Percentiles rank a stretch among this genome's conserved stretches.
phyloP scores from a whole-genome alignment of 1,140 invertebrate genomes.

The Zaprionus africanus region DNA sequence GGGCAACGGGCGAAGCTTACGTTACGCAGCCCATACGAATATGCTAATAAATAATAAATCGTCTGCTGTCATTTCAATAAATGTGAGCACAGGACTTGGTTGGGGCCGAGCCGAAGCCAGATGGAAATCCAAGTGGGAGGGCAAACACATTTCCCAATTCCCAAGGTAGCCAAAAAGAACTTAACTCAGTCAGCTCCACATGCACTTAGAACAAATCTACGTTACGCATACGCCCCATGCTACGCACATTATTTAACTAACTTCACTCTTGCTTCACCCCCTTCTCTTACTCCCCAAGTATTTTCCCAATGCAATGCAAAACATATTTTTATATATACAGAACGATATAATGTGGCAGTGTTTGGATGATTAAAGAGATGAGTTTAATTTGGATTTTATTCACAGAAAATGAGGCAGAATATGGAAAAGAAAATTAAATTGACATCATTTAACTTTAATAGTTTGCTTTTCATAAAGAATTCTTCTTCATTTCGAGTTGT shows the following conservation, averaged over 20 bases:
- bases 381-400: background rate
- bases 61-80: constrained; percentile 78
- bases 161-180: constrained; percentile 9
- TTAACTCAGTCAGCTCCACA: constrained; percentile 24
- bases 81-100: constrained; percentile 30
- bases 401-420: too few relatives aligned
- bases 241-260: constrained; percentile 22
- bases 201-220: constrained; percentile 39
- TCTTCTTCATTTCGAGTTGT: background rate
- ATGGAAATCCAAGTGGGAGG: background rate
- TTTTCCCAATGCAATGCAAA: background rate
- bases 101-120: background rate
- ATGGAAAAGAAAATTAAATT: too few relatives aligned
- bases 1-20: constrained; percentile 28
- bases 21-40: constrained; percentile 50
- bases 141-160: constrained; percentile 4
- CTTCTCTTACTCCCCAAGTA: background rate
- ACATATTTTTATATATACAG: background rate
- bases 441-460: too few relatives aligned
- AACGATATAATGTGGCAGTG: background rate
- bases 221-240: constrained; percentile 53
- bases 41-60: constrained; percentile 82
- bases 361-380: background rate
- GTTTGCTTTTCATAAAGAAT: background rate
- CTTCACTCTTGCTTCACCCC: too few relatives aligned